Evolutionary conservation across 2,113 vertebrate genomes (phyloP).

Genomic region (Cnemophilus loriae): DNA sequence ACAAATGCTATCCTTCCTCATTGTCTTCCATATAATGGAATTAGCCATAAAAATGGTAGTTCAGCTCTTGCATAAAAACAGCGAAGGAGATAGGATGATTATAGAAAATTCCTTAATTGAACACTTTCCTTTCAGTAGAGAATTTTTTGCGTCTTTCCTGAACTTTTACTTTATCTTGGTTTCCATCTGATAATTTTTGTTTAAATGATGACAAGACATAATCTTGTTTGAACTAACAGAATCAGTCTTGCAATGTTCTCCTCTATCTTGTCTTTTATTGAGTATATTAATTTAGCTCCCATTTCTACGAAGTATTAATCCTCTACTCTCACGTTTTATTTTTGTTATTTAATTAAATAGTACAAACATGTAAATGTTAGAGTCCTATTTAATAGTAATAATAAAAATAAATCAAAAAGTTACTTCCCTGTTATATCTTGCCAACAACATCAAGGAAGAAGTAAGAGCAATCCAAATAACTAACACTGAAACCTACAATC

Average conservation of each 20-base stretch:
- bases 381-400: neutral
- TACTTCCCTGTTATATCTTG: neutral
- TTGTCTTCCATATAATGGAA: neutral
- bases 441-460: neutral
- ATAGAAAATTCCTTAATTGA: neutral
- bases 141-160: neutral
- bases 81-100: neutral
- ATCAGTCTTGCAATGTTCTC: neutral
- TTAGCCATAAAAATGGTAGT: neutral
- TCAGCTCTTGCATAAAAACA: neutral
- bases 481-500: neutral
- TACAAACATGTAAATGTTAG: neutral
- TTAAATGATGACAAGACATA: neutral
- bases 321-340: neutral
- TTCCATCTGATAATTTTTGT: neutral
- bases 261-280: neutral
- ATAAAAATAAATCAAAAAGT: neutral
- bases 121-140: neutral
- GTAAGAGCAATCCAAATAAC: neutral
- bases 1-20: neutral
- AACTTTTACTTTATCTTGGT: neutral
- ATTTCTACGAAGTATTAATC: neutral
- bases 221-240: neutral
- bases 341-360: neutral
- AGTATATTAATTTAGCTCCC: neutral